These are phyloP conservation scores for Phrynocephalus forsythii DNA, from an alignment of 2,797 vertebrate species.

Conservation along the genomic window DNA sequence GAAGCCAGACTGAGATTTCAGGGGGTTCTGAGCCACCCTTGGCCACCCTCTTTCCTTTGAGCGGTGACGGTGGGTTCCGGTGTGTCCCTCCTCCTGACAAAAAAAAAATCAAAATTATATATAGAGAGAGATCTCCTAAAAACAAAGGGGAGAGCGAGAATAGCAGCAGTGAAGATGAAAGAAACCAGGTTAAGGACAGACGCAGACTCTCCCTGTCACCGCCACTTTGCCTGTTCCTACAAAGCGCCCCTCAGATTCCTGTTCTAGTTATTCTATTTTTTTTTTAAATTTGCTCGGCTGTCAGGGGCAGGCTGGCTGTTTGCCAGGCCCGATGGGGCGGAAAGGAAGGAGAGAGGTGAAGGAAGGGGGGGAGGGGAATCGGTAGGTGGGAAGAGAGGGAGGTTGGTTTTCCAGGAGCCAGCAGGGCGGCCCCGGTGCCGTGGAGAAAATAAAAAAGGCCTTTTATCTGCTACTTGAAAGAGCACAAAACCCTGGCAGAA, in stretches of 20 bases:
- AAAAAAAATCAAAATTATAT: background rate
- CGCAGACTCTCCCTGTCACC: background rate
- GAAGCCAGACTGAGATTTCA: too few species aligned
- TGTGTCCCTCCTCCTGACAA: too few species aligned
- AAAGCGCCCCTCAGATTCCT: too few species aligned
- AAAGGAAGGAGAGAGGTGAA: too few species aligned
- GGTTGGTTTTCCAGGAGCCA: background rate
- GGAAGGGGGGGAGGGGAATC: background rate
- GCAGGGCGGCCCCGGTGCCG: background rate
- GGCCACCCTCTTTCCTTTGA: background rate
- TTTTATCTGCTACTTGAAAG: conserved; percentile 6
- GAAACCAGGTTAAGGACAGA: background rate
- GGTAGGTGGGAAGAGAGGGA: background rate
- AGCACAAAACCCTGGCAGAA: conserved; percentile 29
- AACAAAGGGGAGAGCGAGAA: background rate
- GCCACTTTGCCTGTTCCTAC: too few species aligned
- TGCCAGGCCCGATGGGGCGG: background rate
- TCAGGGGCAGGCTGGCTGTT: too few species aligned
- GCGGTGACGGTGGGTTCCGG: background rate
- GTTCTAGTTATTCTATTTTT: background rate
- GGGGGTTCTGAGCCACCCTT: too few species aligned
- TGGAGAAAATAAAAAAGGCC: conserved; percentile 13
- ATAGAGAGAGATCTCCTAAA: background rate
- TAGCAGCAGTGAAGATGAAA: background rate
- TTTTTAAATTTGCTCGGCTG: too few species aligned